These are phyloP conservation scores for Galagoides demidoff DNA, from an alignment of 2,797 vertebrate species.

Conservation along the genomic window DNA sequence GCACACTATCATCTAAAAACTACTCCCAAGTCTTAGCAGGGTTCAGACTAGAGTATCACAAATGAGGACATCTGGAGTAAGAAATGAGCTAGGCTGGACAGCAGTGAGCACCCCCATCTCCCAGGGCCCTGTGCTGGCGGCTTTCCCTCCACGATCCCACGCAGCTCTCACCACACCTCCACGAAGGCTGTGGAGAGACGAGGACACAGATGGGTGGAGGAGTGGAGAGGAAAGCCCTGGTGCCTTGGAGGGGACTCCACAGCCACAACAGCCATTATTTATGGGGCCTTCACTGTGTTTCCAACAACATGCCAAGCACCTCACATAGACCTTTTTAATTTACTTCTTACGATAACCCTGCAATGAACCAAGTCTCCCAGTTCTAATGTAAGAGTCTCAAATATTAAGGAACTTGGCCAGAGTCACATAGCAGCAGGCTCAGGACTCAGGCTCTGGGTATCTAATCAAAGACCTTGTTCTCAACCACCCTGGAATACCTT, in stretches of 20 bases:
- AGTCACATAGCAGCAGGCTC: background rate
- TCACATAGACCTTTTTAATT: background rate
- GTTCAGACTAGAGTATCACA: background rate
- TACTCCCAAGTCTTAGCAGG: background rate
- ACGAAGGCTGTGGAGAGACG: background rate
- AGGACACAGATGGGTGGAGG: background rate
- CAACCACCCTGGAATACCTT: background rate
- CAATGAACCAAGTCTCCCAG: background rate
- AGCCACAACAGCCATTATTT: background rate
- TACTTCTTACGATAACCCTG: background rate
- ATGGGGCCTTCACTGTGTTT: background rate
- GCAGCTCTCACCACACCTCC: background rate
- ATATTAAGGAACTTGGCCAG: background rate
- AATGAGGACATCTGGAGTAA: background rate
- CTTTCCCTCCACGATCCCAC: background rate
- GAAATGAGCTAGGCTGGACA: background rate
- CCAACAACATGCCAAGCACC: background rate
- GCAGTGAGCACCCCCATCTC: accelerated
- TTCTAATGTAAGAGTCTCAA: background rate
- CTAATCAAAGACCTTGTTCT: background rate
- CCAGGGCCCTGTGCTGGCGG: background rate
- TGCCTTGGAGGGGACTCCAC: background rate
- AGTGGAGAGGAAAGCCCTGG: background rate
- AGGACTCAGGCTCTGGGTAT: background rate
- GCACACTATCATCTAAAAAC: background rate